phyloP scores from a whole-genome alignment of 2,113 vertebrate genomes.

The Protobothrops flavoviridis region DNA sequence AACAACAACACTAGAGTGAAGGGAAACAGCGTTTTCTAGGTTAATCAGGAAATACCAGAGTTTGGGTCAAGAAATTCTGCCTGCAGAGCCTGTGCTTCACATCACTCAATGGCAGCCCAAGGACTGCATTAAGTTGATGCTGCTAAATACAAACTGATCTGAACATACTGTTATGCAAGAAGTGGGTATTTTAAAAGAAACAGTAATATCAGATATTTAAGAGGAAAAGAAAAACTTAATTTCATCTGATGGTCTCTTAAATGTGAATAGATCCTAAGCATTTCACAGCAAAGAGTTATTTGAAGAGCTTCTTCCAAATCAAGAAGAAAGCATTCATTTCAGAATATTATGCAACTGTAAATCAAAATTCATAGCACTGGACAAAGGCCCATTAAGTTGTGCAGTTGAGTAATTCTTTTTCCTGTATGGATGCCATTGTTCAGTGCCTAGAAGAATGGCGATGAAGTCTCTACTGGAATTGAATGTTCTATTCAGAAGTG shows the following conservation, averaged over 20 bases:
- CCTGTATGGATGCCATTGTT: slow-evolving; percentile 43
- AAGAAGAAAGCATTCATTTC: slow-evolving; percentile 29
- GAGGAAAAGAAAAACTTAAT: slow-evolving; percentile 7
- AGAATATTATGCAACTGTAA: slow-evolving; percentile 50
- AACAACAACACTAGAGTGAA: not conserved
- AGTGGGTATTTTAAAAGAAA: not conserved
- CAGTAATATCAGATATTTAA: not conserved
- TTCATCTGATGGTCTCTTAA: slow-evolving; percentile 20
- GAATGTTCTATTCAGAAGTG: slow-evolving; percentile 51
- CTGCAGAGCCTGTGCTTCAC: not conserved
- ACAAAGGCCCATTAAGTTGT: slow-evolving; percentile 61
- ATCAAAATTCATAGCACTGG: slow-evolving; percentile 63
- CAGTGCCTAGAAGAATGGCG: slow-evolving; percentile 33
- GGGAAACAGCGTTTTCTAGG: not conserved
- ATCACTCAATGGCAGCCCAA: not conserved
- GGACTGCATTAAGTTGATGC: not conserved
- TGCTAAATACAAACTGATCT: not conserved
- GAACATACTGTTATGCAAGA: not conserved
- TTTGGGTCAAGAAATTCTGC: not conserved
- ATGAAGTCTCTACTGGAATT: slow-evolving; percentile 53
- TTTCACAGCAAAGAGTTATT: slow-evolving; percentile 21
- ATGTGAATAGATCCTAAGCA: slow-evolving; percentile 27
- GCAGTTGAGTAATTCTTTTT: slow-evolving; percentile 50
- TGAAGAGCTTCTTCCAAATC: slow-evolving; percentile 26
- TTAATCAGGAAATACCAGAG: not conserved